These are phyloP conservation scores for Laothoe populi DNA, from an alignment of 2,888 invertebrate genomes.

Conservation along the genomic window DNA sequence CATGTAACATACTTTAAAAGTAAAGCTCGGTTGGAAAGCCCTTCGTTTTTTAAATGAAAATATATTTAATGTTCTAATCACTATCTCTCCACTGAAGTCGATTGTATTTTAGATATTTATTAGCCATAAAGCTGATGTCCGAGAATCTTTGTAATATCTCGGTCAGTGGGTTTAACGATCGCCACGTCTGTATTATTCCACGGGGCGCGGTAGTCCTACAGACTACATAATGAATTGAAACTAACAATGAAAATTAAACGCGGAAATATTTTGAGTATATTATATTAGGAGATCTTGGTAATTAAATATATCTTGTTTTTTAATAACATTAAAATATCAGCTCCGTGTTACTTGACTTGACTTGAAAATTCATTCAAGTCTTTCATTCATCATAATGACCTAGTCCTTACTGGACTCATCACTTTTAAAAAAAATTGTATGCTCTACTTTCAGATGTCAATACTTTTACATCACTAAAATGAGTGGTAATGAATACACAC, in stretches of 20 bases:
- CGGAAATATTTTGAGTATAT: neutral
- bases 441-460: too few species aligned
- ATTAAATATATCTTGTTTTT: neutral
- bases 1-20: too few species aligned
- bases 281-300: neutral
- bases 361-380: too few species aligned
- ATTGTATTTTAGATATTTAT: slow-evolving; percentile 18
- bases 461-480: too few species aligned
- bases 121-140: slow-evolving; percentile 13
- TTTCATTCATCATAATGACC: too few species aligned
- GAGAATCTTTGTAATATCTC: neutral
- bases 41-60: too few species aligned
- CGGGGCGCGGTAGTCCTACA: neutral
- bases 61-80: neutral
- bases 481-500: too few species aligned
- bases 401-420: too few species aligned
- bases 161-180: neutral
- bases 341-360: too few species aligned
- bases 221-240: slow-evolving; percentile 18
- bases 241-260: neutral
- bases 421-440: too few species aligned
- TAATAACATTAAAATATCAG: too few species aligned
- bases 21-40: too few species aligned
- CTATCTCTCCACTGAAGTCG: neutral
- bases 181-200: neutral